Conservation (phyloP, 2,113 vertebrate genomes). For the Terrapene triunguis region DNA sequence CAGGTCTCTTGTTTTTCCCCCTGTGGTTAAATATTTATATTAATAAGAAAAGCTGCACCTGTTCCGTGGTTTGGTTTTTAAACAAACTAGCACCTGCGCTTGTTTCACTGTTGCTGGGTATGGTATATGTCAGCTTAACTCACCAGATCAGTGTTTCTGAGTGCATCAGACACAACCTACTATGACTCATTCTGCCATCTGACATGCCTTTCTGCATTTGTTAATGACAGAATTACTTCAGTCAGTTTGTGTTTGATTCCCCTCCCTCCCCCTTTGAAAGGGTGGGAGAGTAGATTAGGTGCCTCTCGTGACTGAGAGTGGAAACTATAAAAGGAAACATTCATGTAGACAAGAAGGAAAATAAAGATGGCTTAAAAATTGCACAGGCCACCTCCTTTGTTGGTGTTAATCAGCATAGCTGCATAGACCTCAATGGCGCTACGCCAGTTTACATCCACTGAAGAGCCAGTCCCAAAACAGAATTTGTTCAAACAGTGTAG, state of each 20-base stretch:
- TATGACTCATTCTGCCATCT: too few relatives aligned
- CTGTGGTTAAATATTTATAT: conserved; percentile 33
- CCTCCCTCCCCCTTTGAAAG: not conserved
- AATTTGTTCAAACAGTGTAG: not conserved
- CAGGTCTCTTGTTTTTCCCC: not conserved
- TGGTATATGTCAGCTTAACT: not conserved
- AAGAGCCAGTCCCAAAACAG: not conserved
- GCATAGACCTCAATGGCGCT: not conserved
- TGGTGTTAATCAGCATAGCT: not conserved
- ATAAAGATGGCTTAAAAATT: not conserved
- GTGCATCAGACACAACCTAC: fast-evolving
- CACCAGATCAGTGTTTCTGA: not conserved
- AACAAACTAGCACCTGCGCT: conserved; percentile 70
- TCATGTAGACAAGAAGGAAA: not conserved
- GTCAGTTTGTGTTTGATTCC: fast-evolving
- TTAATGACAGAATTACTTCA: not conserved
- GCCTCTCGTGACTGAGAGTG: not conserved
- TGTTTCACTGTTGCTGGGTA: not conserved
- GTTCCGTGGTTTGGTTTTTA: conserved; percentile 69
- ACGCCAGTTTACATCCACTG: not conserved
- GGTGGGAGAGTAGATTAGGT: not conserved
- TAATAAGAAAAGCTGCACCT: conserved; percentile 72
- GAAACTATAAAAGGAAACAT: not conserved
- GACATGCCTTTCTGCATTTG: not conserved
- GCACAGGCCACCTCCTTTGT: not conserved